Conservation (phyloP, 2,888 invertebrate species). For the Entomobrya multifasciata region DNA sequence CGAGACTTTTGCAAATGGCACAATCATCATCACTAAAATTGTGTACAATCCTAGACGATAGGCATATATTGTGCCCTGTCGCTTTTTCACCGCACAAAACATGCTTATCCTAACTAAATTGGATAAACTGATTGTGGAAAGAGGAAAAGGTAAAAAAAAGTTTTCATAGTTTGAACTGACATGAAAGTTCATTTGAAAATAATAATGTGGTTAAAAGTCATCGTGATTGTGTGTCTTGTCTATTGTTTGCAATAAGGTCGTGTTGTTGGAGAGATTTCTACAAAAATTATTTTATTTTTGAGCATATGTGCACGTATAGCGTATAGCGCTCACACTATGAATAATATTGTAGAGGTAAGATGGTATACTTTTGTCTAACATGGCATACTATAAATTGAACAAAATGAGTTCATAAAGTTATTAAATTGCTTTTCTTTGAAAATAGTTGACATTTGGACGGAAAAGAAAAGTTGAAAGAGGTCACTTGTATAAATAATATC, state of each 20-base stretch:
- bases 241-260: conserved; percentile 6
- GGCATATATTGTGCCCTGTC: too few relatives aligned
- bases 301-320: too few relatives aligned
- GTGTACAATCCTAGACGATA: too few relatives aligned
- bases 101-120: too few relatives aligned
- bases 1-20: too few relatives aligned
- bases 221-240: background rate
- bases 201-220: background rate
- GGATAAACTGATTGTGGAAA: too few relatives aligned
- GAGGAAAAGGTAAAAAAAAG: too few relatives aligned
- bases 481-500: conserved; percentile 12
- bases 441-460: conserved; percentile 31
- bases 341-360: too few relatives aligned
- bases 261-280: background rate
- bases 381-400: background rate
- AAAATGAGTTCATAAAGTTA: conserved; percentile 46
- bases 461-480: conserved; percentile 23
- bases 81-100: too few relatives aligned
- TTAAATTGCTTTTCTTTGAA: conserved; percentile 42
- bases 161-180: background rate
- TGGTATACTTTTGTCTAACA: background rate
- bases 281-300: background rate
- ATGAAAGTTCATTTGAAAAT: background rate
- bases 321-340: too few relatives aligned
- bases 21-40: background rate